A percentile compares a stretch with the other conserved stretches of the same genome.
Conservation (phyloP, 2,888 invertebrate species). For the Megastigmus dorsalis region DNA sequence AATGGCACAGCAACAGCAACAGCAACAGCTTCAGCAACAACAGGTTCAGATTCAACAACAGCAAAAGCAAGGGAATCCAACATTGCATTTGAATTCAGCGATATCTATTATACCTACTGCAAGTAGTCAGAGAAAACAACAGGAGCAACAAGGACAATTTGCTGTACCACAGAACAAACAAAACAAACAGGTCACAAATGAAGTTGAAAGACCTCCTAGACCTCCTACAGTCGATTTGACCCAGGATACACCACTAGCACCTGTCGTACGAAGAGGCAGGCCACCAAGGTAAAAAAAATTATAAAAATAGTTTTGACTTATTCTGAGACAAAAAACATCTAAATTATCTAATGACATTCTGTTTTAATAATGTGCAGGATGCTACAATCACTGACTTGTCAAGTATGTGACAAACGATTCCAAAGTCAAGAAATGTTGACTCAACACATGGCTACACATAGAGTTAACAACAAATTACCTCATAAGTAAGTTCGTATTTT, state of each 20-base stretch:
- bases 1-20: conserved; percentile 59
- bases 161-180: conserved; percentile 73
- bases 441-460: conserved; percentile 75
- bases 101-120: conserved; percentile 80
- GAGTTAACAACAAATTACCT: conserved; percentile 59
- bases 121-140: conserved; percentile 69
- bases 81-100: conserved; percentile 78
- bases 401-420: conserved; percentile 76
- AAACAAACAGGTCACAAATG: conserved; percentile 63
- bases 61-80: conserved; percentile 69
- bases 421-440: conserved; percentile 74
- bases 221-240: conserved; percentile 75
- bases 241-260: conserved; percentile 71
- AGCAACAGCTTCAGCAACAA: conserved; percentile 43
- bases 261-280: conserved; percentile 70
- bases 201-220: conserved; percentile 74
- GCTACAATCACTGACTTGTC: conserved; percentile 65
- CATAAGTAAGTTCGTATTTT: conserved; percentile 44
- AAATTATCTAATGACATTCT: not conserved
- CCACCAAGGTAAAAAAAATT: conserved; percentile 66
- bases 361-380: conserved; percentile 62
- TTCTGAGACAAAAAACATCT: not conserved
- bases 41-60: conserved; percentile 63
- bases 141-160: conserved; percentile 68
- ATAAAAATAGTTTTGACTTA: not conserved